Evolutionary conservation across 2,797 vertebrate genomes (phyloP).

Genomic region (Peromyscus nudipes): DNA sequence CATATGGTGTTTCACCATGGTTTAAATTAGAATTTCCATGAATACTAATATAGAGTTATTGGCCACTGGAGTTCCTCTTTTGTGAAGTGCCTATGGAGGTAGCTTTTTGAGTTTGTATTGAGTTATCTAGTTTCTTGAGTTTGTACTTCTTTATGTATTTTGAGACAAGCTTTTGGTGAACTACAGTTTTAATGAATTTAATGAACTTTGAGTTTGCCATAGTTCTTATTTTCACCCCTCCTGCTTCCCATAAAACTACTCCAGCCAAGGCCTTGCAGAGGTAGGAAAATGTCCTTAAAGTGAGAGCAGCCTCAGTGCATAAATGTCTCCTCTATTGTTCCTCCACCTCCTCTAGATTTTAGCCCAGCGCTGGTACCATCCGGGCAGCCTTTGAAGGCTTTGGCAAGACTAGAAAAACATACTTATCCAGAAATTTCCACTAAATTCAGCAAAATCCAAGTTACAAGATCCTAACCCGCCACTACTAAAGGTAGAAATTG

Average conservation of each 20-base stretch:
- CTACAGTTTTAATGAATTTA: background rate
- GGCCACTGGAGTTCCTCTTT: background rate
- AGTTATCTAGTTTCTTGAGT: background rate
- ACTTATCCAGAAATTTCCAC: background rate
- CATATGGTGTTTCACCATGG: background rate
- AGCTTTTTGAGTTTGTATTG: background rate
- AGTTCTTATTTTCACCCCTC: background rate
- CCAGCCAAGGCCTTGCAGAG: background rate
- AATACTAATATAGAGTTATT: background rate
- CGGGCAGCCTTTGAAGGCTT: background rate
- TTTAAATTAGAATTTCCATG: constrained; percentile 34
- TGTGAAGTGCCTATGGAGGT: background rate
- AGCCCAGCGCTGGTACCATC: background rate
- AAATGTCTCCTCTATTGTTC: background rate
- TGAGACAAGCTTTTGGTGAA: background rate
- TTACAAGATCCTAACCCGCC: background rate
- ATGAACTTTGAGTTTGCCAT: background rate
- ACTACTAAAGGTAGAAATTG: background rate
- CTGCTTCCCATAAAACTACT: background rate
- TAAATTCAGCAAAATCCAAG: background rate
- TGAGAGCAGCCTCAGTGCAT: background rate
- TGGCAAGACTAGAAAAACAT: constrained; percentile 36
- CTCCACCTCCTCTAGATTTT: background rate
- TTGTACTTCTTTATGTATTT: background rate
- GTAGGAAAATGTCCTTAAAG: background rate